Conservation (phyloP, 1,140 invertebrate genomes). For the Drosophila novamexicana region DNA sequence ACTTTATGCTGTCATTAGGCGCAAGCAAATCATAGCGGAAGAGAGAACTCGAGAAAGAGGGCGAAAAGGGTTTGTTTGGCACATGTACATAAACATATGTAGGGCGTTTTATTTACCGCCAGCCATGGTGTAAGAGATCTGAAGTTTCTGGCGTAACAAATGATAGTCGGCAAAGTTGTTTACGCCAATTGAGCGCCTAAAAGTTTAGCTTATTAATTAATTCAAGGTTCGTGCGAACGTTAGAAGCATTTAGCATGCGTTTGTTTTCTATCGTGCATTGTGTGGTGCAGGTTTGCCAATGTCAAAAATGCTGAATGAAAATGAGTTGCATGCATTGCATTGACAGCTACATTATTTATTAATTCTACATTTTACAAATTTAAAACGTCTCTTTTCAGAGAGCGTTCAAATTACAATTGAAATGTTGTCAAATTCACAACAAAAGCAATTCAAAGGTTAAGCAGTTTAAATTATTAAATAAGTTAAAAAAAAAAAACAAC, state of each 20-base stretch:
- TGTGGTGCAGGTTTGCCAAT: neutral
- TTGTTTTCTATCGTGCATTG: neutral
- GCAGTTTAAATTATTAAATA: neutral
- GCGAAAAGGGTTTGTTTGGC: constrained; percentile 27
- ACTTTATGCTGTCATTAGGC: constrained; percentile 81
- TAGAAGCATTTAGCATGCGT: neutral
- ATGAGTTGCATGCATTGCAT: neutral
- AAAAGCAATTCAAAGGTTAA: too few species aligned
- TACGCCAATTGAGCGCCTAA: constrained; percentile 40
- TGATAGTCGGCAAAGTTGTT: constrained; percentile 47
- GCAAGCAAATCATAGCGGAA: constrained; percentile 30
- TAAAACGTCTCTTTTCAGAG: too few species aligned
- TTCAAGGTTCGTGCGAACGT: constrained; percentile 60
- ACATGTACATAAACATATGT: constrained; percentile 18
- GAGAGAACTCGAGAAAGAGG: neutral
- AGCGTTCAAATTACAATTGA: too few species aligned
- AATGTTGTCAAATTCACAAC: too few species aligned
- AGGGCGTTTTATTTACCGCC: constrained; percentile 18
- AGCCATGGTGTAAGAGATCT: constrained; percentile 13
- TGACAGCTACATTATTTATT: neutral
- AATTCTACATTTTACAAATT: too few species aligned
- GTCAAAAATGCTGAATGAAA: neutral
- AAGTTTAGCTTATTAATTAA: constrained; percentile 83
- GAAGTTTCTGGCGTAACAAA: constrained; percentile 34
- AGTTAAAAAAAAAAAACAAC: neutral